Evolutionary conservation across 2,797 vertebrate genomes (phyloP), one percentile per base, ranked within the genome.

Genomic region (Notoglanidium macrostoma): DNA sequence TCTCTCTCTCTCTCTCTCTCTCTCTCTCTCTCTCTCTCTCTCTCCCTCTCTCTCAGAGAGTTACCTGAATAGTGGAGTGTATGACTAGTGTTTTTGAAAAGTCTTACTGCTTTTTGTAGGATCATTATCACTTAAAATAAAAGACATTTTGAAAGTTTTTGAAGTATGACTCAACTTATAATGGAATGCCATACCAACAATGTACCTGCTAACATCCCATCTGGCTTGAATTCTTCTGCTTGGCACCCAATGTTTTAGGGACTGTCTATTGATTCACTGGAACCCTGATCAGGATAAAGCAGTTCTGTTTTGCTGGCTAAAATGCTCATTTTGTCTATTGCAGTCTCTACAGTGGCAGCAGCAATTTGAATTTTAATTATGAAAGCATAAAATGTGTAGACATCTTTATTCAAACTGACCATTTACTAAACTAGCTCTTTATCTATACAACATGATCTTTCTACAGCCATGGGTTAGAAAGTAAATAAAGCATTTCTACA

Each of bases 101-200:
- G 35, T 82, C 73, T 29, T 63, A 35, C 70, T 89, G 59, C 84
- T 80, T 85, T 89, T 88, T 88, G 87, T 89, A 90, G 86, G 49
- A 83, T 81, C 85, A 86, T 81, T 77, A 88, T 87, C 72, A 78
- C 84, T 88, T 87, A 67, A 89, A 89, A 90, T 90, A 89, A 89
- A 89, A 49, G 17, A 87, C 84, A 88, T 90, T 89, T 91, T 83
- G 17, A 87, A 84, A 79, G 14, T 32, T 76, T 29, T 19, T 57
- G 59, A 46, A 49, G 59, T 82, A 29, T 65, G 40, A 65, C 11
- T 29, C 59, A 32, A 65, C 9, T 51, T 67, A 21, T 46, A 29
- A 82, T 51, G 61, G 11, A 81, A 81, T 81, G 14, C 23, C 2
- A 19, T 57, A 19, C 46, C 49, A 57, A 17, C 51, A 57, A 0